Conservation (phyloP, 2,113 vertebrate genomes). For the Pionites leucogaster region DNA sequence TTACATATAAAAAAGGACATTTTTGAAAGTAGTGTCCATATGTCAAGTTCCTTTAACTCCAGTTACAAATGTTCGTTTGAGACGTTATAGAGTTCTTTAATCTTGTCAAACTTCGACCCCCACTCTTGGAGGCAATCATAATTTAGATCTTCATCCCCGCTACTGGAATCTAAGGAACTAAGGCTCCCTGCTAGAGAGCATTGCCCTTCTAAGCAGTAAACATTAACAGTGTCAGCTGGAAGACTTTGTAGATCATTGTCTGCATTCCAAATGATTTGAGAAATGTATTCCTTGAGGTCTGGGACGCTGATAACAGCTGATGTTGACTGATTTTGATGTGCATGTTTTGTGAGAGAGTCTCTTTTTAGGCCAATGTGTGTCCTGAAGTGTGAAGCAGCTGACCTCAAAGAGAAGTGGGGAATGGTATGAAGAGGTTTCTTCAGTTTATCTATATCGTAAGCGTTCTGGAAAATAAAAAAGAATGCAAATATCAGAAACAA, state of each 20-base stretch:
- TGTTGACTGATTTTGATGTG: constrained; percentile 60
- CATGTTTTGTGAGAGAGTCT: constrained; percentile 59
- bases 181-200: constrained; percentile 81
- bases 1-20: neutral
- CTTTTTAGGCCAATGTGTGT: constrained; percentile 76
- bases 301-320: constrained; percentile 63
- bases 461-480: constrained; percentile 72
- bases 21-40: constrained; percentile 14
- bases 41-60: neutral
- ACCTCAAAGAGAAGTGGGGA: constrained; percentile 77
- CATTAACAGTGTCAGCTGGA: constrained; percentile 79
- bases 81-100: constrained; percentile 77
- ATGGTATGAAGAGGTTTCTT: constrained; percentile 82
- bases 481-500: neutral
- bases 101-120: constrained; percentile 81
- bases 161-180: constrained; percentile 80
- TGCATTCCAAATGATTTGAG: constrained; percentile 81
- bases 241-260: constrained; percentile 77
- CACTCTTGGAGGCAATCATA: constrained; percentile 74
- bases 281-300: constrained; percentile 83
- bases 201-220: constrained; percentile 81
- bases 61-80: constrained; percentile 43
- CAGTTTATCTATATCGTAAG: constrained; percentile 84
- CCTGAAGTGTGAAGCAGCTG: constrained; percentile 76
- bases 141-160: constrained; percentile 70